Evolutionary conservation across 2,888 invertebrate species (phyloP), one percentile per base, ranked within the genome.

Genomic region (Artemia sp.): DNA sequence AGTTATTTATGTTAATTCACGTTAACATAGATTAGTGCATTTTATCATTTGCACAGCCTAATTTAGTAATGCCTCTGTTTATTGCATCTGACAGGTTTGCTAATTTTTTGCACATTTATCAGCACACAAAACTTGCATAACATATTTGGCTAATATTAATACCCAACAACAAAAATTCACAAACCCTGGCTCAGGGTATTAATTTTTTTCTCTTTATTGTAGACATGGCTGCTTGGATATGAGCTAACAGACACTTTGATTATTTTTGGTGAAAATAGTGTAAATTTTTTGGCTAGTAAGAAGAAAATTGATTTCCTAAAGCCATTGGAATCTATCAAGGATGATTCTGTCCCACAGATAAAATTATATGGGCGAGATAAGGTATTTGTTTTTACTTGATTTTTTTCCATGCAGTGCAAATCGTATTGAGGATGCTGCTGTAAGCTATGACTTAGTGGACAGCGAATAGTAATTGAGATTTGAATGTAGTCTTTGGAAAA

Each of bases 231-330:
- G 69, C 86, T 97, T 77, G 94, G 94, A 69, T 96, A 97, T 78
- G 97, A 97, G 78, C 81, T 99, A 69, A 89, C 93, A 0, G 98
- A 99, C 77, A 96, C 95, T 0, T 86, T 97, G 70, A 90, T 93
- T 81, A 86, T 97, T 9, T 83, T 98, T 72, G 88, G 92, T 64
- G 87, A 91, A 74, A 85, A 89, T 67, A 85, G 85, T 58, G 88
- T 96, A 73, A 86, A 88, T 76, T 92, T 98, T 76, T 82, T 98
- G 71, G 92, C 95, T 1, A 95, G 95, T 77, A 96, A 94, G 79
- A 96, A 96, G 82, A 98, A 98, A 79, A 92, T 95, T 73, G 96
- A 97, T 75, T 98, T 96, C 79, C 81, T 98, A 69, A 86, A 90
- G 75, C 90, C 92, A 78, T 86, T 92, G 66, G 92, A 93, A 78